Evolutionary conservation across 1,140 invertebrate species (phyloP).

Genomic region (Leptinotarsa lineolata): DNA sequence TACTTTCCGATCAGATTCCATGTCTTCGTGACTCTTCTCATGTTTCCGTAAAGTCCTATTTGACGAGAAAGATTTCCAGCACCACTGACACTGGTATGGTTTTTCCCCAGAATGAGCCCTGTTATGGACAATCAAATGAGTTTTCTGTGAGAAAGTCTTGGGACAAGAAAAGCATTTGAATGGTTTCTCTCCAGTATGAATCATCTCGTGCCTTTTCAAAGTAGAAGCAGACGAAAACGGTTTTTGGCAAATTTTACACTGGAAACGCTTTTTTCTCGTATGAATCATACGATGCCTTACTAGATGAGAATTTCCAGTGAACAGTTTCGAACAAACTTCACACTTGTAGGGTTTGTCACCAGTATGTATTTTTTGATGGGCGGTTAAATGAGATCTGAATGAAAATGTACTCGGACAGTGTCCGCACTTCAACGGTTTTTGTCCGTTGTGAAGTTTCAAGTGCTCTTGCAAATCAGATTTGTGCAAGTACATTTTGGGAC

Average conservation of each 20-base stretch:
- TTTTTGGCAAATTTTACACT: background rate
- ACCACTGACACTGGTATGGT: constrained; percentile 73
- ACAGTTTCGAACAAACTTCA: constrained; percentile 69
- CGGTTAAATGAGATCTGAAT: constrained; percentile 58
- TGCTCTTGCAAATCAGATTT: constrained; percentile 37
- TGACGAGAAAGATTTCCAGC: constrained; percentile 57
- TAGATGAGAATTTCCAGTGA: constrained; percentile 44
- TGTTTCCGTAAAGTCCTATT: too few relatives aligned
- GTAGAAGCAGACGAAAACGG: background rate
- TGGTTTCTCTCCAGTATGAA: constrained; percentile 42
- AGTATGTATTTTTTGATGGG: constrained; percentile 73
- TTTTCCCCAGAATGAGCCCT: constrained; percentile 76
- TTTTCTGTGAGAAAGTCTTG: constrained; percentile 65
- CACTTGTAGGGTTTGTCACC: constrained; percentile 78
- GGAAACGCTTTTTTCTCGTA: background rate
- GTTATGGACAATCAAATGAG: constrained; percentile 66
- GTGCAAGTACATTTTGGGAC: constrained; percentile 57
- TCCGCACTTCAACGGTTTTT: constrained; percentile 73
- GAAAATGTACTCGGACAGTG: constrained; percentile 71
- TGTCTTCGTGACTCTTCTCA: too few relatives aligned
- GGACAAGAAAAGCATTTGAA: constrained; percentile 72
- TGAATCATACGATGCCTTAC: background rate
- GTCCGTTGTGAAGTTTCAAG: constrained; percentile 66
- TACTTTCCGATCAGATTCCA: too few relatives aligned
- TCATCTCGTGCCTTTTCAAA: constrained; percentile 3